Percentiles rank a stretch among this genome's conserved stretches.
Evolutionary conservation across 2,113 vertebrate species (phyloP).

Genomic region (Ammodramus savannarum): DNA sequence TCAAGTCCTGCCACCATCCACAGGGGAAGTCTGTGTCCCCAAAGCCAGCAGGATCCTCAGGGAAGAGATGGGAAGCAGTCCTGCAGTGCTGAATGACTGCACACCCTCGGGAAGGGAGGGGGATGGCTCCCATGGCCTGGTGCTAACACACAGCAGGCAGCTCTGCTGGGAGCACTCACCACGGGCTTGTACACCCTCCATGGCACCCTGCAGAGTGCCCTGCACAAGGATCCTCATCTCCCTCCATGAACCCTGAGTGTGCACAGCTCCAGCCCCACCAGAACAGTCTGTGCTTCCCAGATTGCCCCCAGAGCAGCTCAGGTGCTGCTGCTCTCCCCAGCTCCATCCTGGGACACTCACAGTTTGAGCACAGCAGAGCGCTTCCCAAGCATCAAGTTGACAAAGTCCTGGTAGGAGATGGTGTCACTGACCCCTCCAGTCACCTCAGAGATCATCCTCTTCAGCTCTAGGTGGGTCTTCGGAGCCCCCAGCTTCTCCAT

Average conservation of each 20-base stretch:
- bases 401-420: slow-evolving; percentile 95
- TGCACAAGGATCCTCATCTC: background rate
- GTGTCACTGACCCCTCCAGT: slow-evolving; percentile 87
- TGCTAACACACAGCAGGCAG: background rate
- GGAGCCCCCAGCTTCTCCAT: slow-evolving; percentile 97
- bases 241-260: background rate
- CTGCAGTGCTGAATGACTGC: background rate
- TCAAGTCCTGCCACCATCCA: background rate
- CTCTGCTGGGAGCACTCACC: background rate
- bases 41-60: background rate
- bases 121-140: background rate
- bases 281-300: background rate
- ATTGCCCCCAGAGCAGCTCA: background rate
- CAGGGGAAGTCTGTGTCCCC: background rate
- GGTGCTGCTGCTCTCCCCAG: background rate
- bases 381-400: slow-evolving; percentile 97
- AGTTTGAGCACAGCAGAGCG: slow-evolving; percentile 92
- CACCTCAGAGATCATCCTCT: slow-evolving; percentile 97
- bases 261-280: background rate
- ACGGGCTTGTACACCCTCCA: background rate
- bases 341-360: slow-evolving; percentile 75
- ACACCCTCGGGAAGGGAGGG: background rate
- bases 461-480: slow-evolving; percentile 95
- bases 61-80: background rate
- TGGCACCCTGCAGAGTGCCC: background rate